Evolutionary conservation across 2,888 invertebrate species (phyloP).

Genomic region (Psylliodes chrysocephalus): DNA sequence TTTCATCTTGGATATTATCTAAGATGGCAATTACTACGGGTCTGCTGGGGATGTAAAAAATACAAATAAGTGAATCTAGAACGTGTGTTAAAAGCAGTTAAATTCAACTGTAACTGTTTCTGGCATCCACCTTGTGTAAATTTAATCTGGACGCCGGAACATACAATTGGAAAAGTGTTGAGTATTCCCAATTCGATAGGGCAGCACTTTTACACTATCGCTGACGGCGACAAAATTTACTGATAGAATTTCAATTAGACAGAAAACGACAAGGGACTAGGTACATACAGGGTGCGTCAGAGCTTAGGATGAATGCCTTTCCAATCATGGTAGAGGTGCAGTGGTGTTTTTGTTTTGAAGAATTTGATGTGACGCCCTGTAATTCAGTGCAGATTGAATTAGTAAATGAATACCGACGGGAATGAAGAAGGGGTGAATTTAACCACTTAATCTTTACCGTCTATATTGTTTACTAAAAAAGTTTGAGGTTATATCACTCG

Average conservation of each 20-base stretch:
- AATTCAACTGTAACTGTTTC: neutral
- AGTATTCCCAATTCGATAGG: slow-evolving; percentile 30
- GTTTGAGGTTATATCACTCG: slow-evolving; percentile 35
- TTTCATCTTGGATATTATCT: no score
- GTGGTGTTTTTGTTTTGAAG: no score
- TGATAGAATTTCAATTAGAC: slow-evolving; percentile 58
- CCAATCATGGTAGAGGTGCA: no score
- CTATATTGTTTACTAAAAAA: slow-evolving; percentile 37
- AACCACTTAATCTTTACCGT: slow-evolving; percentile 54
- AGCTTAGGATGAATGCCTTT: no score
- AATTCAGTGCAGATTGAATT: slow-evolving; percentile 42
- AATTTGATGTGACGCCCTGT: neutral
- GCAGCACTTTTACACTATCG: slow-evolving; percentile 33
- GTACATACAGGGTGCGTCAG: slow-evolving; percentile 32
- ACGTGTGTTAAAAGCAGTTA: neutral
- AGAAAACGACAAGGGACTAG: slow-evolving; percentile 55
- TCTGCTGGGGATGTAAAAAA: no score
- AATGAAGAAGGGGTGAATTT: slow-evolving; percentile 51
- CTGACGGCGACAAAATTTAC: slow-evolving; percentile 56
- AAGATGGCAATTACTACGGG: no score
- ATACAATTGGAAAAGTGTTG: slow-evolving; percentile 23
- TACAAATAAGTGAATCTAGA: no score
- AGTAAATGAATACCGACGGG: slow-evolving; percentile 55
- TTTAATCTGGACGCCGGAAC: slow-evolving; percentile 11
- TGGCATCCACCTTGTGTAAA: slow-evolving; percentile 26